Conservation (phyloP, 1,140 invertebrate genomes). For the Eubasilissa regina region DNA sequence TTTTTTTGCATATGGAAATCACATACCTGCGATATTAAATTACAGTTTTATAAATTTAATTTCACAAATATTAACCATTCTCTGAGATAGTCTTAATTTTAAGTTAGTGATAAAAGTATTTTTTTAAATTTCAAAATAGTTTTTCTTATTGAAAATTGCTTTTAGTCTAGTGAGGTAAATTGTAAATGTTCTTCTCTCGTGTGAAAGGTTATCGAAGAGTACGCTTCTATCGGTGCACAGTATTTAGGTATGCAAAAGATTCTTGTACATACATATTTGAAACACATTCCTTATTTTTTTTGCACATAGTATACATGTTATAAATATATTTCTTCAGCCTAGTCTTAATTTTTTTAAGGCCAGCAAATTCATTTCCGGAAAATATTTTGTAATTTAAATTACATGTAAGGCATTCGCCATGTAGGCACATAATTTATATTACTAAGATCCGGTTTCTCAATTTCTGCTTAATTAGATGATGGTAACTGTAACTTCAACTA, state of each 20-base stretch:
- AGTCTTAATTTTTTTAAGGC: no score
- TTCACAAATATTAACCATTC: neutral
- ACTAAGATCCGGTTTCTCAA: no score
- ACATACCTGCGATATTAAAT: neutral
- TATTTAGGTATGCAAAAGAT: neutral
- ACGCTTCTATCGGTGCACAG: neutral
- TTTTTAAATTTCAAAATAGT: neutral
- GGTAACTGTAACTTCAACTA: no score
- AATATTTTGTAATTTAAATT: neutral
- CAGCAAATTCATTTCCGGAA: neutral
- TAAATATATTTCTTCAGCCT: slow-evolving; percentile 6
- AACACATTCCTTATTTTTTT: slow-evolving; percentile 9
- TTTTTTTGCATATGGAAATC: no score
- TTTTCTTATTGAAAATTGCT: neutral
- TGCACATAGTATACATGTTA: slow-evolving; percentile 17
- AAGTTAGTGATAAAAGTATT: neutral
- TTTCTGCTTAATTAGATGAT: no score
- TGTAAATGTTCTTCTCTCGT: no score
- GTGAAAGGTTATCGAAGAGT: no score
- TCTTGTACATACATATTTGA: slow-evolving; percentile 28
- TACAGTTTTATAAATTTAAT: neutral
- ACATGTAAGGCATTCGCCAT: no score
- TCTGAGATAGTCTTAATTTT: neutral
- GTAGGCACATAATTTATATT: no score
- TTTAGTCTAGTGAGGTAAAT: no score